Conservation (phyloP, 2,797 vertebrate genomes). For the Myotis daubentonii region DNA sequence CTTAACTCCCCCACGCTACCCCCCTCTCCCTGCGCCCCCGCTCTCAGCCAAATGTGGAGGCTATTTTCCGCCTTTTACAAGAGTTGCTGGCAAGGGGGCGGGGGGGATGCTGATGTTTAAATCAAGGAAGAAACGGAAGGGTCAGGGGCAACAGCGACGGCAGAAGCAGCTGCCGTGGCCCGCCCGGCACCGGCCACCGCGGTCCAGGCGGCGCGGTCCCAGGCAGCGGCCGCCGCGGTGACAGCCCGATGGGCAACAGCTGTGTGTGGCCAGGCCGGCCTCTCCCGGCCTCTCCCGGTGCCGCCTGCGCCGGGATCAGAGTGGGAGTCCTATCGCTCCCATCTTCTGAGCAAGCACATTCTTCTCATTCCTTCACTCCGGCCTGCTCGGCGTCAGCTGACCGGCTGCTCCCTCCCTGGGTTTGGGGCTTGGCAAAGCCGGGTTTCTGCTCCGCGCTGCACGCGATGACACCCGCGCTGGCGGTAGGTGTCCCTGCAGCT, state of each 20-base stretch:
- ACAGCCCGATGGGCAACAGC: constrained; percentile 51
- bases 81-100: background rate
- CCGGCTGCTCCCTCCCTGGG: background rate
- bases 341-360: constrained; percentile 73
- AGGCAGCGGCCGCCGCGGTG: background rate
- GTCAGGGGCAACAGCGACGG: constrained; percentile 54
- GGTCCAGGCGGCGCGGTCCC: background rate
- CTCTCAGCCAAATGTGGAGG: background rate
- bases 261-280: background rate
- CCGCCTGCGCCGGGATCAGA: background rate
- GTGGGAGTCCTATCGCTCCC: constrained; percentile 54
- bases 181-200: background rate
- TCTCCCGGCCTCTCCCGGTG: constrained; percentile 3
- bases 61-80: constrained; percentile 58
- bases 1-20: background rate
- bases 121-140: constrained; percentile 51
- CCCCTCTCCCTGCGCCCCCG: background rate
- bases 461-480: background rate
- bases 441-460: background rate
- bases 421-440: background rate
- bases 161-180: constrained; percentile 53
- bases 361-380: constrained; percentile 63
- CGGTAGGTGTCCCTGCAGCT: background rate
- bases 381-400: constrained; percentile 64
- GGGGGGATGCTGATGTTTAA: background rate